These are phyloP conservation scores for Lethocerus indicus DNA, from an alignment of 1,140 invertebrate genomes.

Conservation along the genomic window DNA sequence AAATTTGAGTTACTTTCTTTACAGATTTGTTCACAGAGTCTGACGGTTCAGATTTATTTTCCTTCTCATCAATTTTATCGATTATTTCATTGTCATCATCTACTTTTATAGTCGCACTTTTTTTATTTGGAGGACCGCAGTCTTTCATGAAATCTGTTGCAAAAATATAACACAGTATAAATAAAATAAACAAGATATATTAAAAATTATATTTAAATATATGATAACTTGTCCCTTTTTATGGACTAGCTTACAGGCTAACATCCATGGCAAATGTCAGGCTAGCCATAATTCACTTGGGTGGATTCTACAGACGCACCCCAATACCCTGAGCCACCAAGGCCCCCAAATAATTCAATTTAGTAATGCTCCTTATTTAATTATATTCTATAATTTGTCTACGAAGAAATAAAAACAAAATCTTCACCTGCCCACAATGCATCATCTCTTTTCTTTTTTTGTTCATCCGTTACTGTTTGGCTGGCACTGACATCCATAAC, in stretches of 20 bases:
- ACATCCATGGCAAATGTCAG: too few species aligned
- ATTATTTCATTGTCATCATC: not conserved
- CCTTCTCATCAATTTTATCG: not conserved
- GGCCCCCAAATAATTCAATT: too few species aligned
- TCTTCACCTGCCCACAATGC: slow-evolving; percentile 19
- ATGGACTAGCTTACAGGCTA: too few species aligned
- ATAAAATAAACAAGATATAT: not conserved
- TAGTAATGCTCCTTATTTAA: too few species aligned
- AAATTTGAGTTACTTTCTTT: slow-evolving; percentile 15
- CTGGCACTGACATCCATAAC: slow-evolving; percentile 9
- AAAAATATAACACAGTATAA: not conserved
- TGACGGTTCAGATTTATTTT: not conserved
- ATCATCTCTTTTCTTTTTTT: slow-evolving; percentile 19
- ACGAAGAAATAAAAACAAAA: too few species aligned
- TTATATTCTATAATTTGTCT: too few species aligned
- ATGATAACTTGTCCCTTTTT: too few species aligned
- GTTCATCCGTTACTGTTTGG: slow-evolving; percentile 14
- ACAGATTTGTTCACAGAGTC: not conserved
- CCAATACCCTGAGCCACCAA: too few species aligned
- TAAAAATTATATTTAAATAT: not conserved
- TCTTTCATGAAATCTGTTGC: slow-evolving; percentile 19
- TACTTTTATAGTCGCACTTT: not conserved
- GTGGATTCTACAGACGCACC: too few species aligned
- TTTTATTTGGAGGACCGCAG: slow-evolving; percentile 5
- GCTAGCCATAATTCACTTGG: too few species aligned